A percentile compares a stretch with the other conserved stretches of the same genome.
phyloP scores from a whole-genome alignment of 1,140 invertebrate species.

The Drosophila ambigua region DNA sequence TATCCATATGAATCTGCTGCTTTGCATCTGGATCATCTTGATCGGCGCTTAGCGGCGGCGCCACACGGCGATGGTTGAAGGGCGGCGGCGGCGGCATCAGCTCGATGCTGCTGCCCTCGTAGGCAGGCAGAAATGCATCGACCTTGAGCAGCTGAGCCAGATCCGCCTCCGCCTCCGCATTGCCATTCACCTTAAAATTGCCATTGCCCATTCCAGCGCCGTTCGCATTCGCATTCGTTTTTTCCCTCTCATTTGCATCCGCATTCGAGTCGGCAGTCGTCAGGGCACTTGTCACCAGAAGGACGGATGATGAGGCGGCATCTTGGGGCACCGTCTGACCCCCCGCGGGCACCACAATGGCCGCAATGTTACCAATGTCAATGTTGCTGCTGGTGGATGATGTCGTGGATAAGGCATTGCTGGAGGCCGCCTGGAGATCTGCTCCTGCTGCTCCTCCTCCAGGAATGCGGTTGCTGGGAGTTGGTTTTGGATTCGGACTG shows the following conservation, averaged over 20 bases:
- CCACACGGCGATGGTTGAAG: constrained; percentile 63
- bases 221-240: neutral
- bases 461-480: constrained; percentile 34
- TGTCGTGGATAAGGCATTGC: constrained; percentile 35
- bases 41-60: constrained; percentile 57
- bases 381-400: constrained; percentile 22
- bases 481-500: constrained; percentile 10
- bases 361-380: constrained; percentile 64
- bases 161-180: constrained; percentile 48
- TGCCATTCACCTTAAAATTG: neutral
- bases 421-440: constrained; percentile 53
- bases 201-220: no score
- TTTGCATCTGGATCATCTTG: constrained; percentile 20
- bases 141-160: constrained; percentile 71
- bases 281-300: constrained; percentile 57
- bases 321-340: constrained; percentile 6
- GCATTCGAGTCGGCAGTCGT: constrained; percentile 11
- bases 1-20: neutral
- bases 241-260: constrained; percentile 14
- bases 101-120: constrained; percentile 43
- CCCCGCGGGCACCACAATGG: constrained; percentile 73
- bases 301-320: constrained; percentile 20
- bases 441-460: constrained; percentile 1
- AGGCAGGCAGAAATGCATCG: constrained; percentile 71
- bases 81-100: constrained; percentile 40